Evolutionary conservation across 2,113 vertebrate genomes (phyloP), one percentile per base, ranked within the genome.

Genomic region (Entosphenus tridentatus): DNA sequence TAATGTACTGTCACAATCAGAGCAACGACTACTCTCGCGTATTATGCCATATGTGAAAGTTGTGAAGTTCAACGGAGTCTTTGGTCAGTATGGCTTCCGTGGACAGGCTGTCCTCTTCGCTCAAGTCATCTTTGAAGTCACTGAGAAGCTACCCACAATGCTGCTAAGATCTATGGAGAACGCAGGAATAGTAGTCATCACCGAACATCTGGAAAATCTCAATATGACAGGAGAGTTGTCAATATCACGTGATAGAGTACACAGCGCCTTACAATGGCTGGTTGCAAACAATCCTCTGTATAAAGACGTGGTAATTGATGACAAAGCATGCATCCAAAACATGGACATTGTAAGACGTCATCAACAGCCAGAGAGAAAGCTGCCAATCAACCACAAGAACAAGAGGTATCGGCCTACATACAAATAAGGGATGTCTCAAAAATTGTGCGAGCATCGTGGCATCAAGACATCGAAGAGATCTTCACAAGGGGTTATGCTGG

Each of bases 121-220:
- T 65, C 59, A 65, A 18, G 59, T 10, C 59, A 65, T 65, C 59
- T 65, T 65, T 65, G 10, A 65, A 65, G 59, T 65, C 59, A 65
- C 14, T 18, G 10, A 65, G 59, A 9, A 10, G 18, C 59, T 8
- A 16, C 59, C 59, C 14, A 8, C 8, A 14, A 65, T 65, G 59
- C 59, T 65, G 14, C 59, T 9, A 18, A 10, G 59, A 65, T 65
- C 59, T 65, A 18, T 7, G 14, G 59, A 65, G 14, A 9, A 8
- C 18, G 59, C 59, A 16, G 59, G 59, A 14, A 65, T 65, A 16
- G 59, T 65, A 10, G 18, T 65, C 18, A 10, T 65, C 14, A 8
- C 59, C 14, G 59, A 65, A 65, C 14, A 65, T 14, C 59, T 65
- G 14, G 59, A 14, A 18, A 65, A 65, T 18, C 59, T 65, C 59